Conservation (phyloP, 2,113 vertebrate species). For the Halcyon malimbica region DNA sequence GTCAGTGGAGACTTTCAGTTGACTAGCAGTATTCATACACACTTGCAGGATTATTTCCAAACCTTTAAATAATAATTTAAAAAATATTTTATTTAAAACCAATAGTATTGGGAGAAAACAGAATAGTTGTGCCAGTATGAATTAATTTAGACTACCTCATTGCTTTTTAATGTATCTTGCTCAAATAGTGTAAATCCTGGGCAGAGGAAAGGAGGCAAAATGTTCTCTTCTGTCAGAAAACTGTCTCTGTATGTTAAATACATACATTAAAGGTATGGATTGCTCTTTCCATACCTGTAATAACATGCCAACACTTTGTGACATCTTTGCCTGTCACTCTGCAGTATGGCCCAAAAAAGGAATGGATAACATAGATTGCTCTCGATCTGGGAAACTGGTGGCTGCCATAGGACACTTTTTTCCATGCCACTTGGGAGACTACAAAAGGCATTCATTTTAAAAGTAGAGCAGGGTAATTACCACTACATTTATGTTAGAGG, state of each 20-base stretch:
- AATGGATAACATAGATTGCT: neutral
- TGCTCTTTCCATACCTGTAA: neutral
- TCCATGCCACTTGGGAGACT: slow-evolving; percentile 45
- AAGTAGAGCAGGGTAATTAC: slow-evolving; percentile 69
- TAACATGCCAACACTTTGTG: neutral
- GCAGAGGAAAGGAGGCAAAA: neutral
- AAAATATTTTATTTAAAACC: neutral
- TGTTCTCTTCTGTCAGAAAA: neutral
- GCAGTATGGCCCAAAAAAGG: neutral
- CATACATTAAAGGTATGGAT: neutral
- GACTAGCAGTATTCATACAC: neutral
- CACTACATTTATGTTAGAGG: slow-evolving; percentile 74
- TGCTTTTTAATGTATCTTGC: neutral
- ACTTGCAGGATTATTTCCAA: neutral
- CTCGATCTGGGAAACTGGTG: slow-evolving; percentile 9
- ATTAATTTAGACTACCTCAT: neutral
- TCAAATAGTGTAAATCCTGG: neutral
- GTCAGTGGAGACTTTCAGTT: neutral
- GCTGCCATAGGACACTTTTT: neutral
- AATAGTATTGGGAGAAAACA: neutral
- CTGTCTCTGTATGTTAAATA: neutral
- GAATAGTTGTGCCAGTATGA: neutral
- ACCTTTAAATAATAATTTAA: neutral
- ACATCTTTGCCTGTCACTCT: neutral
- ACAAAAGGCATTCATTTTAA: slow-evolving; percentile 71